Percentiles rank a stretch among this genome's conserved stretches.
Conservation (phyloP, 2,797 vertebrate genomes). For the Sarcophilus harrisii region DNA sequence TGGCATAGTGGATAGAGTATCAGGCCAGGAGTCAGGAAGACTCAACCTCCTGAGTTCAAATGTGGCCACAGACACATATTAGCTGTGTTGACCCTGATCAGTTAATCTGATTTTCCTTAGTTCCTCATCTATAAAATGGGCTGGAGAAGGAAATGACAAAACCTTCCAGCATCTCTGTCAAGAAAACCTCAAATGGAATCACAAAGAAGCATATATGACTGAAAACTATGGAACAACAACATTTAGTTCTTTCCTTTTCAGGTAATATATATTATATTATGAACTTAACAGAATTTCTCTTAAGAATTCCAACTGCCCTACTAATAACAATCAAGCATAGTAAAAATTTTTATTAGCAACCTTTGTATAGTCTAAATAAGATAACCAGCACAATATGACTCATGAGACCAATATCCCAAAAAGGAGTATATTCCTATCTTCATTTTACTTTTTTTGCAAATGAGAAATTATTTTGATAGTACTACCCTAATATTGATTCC, state of each 20-base stretch:
- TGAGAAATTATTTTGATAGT: conserved; percentile 62
- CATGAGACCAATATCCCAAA: background rate
- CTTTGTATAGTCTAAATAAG: conserved; percentile 15
- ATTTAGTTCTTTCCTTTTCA: background rate
- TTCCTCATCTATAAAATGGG: background rate
- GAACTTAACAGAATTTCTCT: conserved; percentile 28
- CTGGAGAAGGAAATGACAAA: background rate
- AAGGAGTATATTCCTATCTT: conserved; percentile 15
- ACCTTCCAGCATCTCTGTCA: background rate
- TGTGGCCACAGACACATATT: background rate
- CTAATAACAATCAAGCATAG: conserved; percentile 11
- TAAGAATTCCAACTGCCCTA: conserved; percentile 39
- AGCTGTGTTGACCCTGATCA: background rate
- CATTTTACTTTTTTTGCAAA: conserved; percentile 61
- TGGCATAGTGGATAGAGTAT: background rate
- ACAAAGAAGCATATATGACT: background rate
- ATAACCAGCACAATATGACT: background rate
- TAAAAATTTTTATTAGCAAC: background rate
- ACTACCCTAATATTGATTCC: conserved; percentile 42
- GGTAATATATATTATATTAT: background rate
- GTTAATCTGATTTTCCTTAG: background rate
- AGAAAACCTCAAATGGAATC: background rate
- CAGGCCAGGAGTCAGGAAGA: background rate
- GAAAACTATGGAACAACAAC: background rate
- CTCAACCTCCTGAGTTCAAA: background rate